Evolutionary conservation across 1,140 invertebrate species (phyloP), one percentile per base, ranked within the genome.

Genomic region (Cotesia chilonis): DNA sequence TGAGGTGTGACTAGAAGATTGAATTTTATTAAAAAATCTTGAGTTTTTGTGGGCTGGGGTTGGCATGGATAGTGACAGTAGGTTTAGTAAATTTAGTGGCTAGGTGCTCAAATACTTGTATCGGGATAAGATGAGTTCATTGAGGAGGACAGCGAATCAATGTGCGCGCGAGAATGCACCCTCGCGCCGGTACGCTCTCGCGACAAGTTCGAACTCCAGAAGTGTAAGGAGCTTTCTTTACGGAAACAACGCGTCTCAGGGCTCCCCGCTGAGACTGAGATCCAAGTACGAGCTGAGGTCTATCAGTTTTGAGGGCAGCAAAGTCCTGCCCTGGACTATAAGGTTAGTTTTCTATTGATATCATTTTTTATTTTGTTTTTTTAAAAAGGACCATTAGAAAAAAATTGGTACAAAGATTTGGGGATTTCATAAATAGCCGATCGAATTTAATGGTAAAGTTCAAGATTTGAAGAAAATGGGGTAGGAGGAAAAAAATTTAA

Each of bases 241-340:
- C 61, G 65, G 55, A 20, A 67, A 71, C 7, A 77, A 75, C 61
- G 70, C 78, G 14, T 73, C 73, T n/a, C 75, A 78, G 3, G 79
- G 75, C 17, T 83, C 83, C 1, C 83, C 82, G 2, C 73, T 83
- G 4, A 75, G 81, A 10, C 67, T 79, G 7, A 75, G 82, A 9
- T 78, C 82, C 73, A 88, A 87, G 71, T 87, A 87, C 69, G 87
- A 88, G 71, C 72, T 88, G 68, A 76, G 87, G 17, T 87, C 85
- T 73, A 87, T 87, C 78, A 87, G 86, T 69, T 86, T 87, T 74
- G 87, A 88, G 76, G 81, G 85, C 12, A 84, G 80, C 78, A 84
- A 84, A 65, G 84, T 86, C 12, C 65, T 86, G 7, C 87, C 87
- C 37, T 87, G 87, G 86, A 87, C 85, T 0, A 61, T 80, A n/a